A percentile compares a stretch with the other conserved stretches of the same genome.
These are phyloP conservation scores for Choristoneura fumiferana DNA, from an alignment of 1,140 invertebrate species.

Conservation along the genomic window DNA sequence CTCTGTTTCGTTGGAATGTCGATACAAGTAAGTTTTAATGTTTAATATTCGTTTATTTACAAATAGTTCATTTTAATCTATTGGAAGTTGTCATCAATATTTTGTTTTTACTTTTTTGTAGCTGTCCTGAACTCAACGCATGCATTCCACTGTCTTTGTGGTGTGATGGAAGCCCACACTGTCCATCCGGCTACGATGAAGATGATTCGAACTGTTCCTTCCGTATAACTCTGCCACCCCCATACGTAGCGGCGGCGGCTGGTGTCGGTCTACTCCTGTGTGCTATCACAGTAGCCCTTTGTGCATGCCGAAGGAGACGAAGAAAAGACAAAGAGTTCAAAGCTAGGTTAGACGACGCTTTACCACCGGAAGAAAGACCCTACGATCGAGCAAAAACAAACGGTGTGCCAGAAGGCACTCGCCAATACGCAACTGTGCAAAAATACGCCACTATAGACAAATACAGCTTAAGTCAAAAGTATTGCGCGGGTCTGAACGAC, in stretches of 20 bases:
- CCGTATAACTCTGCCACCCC: slow-evolving; percentile 82
- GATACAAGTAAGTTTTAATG: slow-evolving; percentile 85
- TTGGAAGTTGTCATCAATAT: background rate
- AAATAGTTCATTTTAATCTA: background rate
- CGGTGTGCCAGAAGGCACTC: slow-evolving; percentile 72
- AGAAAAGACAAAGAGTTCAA: slow-evolving; percentile 82
- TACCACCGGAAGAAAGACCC: slow-evolving; percentile 76
- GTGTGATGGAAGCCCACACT: slow-evolving; percentile 92
- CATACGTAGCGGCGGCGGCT: slow-evolving; percentile 82
- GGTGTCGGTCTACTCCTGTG: slow-evolving; percentile 82
- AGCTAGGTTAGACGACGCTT: slow-evolving; percentile 72
- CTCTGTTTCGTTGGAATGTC: slow-evolving; percentile 82
- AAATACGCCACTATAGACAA: slow-evolving; percentile 78
- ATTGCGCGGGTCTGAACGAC: slow-evolving; percentile 75
- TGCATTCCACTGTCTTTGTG: slow-evolving; percentile 91
- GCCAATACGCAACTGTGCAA: slow-evolving; percentile 71
- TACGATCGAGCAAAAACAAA: slow-evolving; percentile 80
- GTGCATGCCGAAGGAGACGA: slow-evolving; percentile 75
- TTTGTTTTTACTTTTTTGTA: slow-evolving; percentile 44
- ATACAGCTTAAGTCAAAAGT: slow-evolving; percentile 77
- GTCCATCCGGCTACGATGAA: slow-evolving; percentile 92
- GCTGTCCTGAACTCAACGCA: slow-evolving; percentile 93
- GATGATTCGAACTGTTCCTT: slow-evolving; percentile 86
- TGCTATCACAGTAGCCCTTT: slow-evolving; percentile 80
- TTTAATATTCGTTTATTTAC: too few species aligned